Evolutionary conservation across 1,140 invertebrate species (phyloP).

Genomic region (Diachasmimorpha longicaudata): DNA sequence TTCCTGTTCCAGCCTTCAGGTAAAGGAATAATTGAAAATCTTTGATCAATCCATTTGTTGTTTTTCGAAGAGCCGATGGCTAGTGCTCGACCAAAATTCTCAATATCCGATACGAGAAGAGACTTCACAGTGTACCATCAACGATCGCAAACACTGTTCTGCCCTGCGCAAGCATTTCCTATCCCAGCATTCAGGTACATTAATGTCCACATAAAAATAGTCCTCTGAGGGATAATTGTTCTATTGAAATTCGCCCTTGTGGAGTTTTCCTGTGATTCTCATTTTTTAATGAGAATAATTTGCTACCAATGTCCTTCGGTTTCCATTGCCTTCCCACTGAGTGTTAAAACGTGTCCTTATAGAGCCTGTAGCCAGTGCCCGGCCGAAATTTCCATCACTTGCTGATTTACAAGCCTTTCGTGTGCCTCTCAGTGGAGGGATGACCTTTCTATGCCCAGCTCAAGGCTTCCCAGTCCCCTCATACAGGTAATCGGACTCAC

Average conservation of each 20-base stretch:
- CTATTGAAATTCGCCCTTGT: not conserved
- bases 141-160: slow-evolving; percentile 67
- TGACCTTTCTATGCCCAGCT: slow-evolving; percentile 68
- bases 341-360: slow-evolving; percentile 36
- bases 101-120: no score
- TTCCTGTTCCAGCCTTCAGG: slow-evolving; percentile 66
- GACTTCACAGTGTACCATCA: slow-evolving; percentile 65
- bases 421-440: slow-evolving; percentile 49
- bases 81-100: no score
- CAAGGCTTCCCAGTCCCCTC: slow-evolving; percentile 73
- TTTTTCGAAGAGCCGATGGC: slow-evolving; percentile 42
- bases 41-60: slow-evolving; percentile 45
- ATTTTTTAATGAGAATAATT: not conserved
- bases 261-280: not conserved
- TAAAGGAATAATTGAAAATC: slow-evolving; percentile 41
- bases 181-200: slow-evolving; percentile 65
- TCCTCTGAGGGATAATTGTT: no score
- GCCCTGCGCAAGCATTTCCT: slow-evolving; percentile 68
- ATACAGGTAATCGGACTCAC: slow-evolving; percentile 63
- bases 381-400: slow-evolving; percentile 59
- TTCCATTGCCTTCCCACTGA: slow-evolving; percentile 56
- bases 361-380: slow-evolving; percentile 59
- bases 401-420: slow-evolving; percentile 57
- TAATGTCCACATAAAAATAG: slow-evolving; percentile 57
- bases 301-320: slow-evolving; percentile 63